These are phyloP conservation scores for Andrena fulva DNA, from an alignment of 2,888 invertebrate genomes.

Conservation along the genomic window DNA sequence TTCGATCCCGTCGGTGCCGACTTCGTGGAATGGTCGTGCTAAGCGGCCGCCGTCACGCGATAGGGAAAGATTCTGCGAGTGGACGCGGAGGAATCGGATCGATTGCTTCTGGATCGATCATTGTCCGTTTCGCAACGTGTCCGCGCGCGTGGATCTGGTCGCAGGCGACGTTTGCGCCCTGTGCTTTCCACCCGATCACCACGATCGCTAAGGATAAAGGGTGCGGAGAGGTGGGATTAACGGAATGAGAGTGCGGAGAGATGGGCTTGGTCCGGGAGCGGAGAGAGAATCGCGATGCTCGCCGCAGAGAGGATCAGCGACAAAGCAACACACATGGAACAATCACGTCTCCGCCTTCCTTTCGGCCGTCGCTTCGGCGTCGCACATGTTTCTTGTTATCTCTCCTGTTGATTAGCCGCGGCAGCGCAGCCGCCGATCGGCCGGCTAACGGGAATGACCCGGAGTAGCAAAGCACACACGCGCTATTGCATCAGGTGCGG, in stretches of 20 bases:
- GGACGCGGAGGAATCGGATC: conserved; percentile 11
- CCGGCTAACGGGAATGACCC: conserved; percentile 44
- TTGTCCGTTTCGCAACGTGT: background rate
- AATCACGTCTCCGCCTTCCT: conserved; percentile 57
- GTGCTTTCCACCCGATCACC: background rate
- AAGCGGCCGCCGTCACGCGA: conserved; percentile 13
- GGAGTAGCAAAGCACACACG: conserved; percentile 23
- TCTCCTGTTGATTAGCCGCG: conserved; percentile 41
- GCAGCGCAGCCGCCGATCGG: conserved; percentile 44
- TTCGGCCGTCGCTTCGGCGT: conserved; percentile 58
- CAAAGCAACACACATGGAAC: conserved; percentile 81
- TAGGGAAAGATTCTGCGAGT: background rate
- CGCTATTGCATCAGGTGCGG: conserved; percentile 83
- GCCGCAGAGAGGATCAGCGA: conserved; percentile 43
- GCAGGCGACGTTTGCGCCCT: conserved; percentile 9
- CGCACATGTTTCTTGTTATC: conserved; percentile 26
- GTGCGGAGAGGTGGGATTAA: background rate
- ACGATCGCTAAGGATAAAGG: background rate
- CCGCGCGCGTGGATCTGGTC: background rate
- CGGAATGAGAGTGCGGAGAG: conserved; percentile 12
- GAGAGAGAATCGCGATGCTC: conserved; percentile 16
- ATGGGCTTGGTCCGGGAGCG: conserved; percentile 6
- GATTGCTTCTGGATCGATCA: background rate
- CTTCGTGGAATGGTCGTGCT: conserved; percentile 22
- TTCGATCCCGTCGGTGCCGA: conserved; percentile 4